Conservation (phyloP, 2,888 invertebrate species). For the Tetragnatha montana region DNA sequence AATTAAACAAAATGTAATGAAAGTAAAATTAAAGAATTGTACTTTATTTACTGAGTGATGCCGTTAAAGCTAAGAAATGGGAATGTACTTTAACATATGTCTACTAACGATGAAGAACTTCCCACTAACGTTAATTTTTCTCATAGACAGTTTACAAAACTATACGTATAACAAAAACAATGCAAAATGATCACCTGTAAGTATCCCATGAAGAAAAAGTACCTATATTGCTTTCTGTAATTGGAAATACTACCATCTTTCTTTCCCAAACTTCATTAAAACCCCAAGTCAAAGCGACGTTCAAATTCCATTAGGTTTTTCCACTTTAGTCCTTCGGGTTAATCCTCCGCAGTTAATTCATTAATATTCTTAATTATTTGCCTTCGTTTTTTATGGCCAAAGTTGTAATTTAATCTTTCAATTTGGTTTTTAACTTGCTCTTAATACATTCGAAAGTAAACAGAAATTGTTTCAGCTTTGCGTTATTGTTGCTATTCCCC, state of each 20-base stretch:
- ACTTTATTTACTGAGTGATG: no score
- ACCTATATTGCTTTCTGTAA: conserved; percentile 31
- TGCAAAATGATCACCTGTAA: conserved; percentile 2
- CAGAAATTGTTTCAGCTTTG: conserved; percentile 21
- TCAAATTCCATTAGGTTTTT: conserved; percentile 52
- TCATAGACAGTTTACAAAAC: no score
- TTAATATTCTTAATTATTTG: conserved; percentile 56
- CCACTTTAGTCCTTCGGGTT: conserved; percentile 12
- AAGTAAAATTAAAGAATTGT: no score
- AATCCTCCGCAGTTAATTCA: conserved; percentile 47
- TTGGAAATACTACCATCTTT: conserved; percentile 28
- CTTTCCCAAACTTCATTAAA: conserved; percentile 48
- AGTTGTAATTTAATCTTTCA: conserved; percentile 57
- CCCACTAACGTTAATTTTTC: no score
- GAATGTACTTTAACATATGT: no score
- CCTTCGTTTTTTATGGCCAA: conserved; percentile 8
- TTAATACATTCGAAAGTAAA: conserved; percentile 26
- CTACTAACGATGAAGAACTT: no score
- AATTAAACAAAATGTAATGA: no score
- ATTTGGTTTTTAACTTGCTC: conserved; percentile 52
- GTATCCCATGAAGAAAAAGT: neutral
- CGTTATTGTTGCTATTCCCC: neutral
- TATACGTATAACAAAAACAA: no score
- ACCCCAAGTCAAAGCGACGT: conserved; percentile 27
- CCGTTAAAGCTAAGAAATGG: no score